Evolutionary conservation across 1,140 invertebrate species (phyloP), one percentile per base, ranked within the genome.

Genomic region (Eumaeus atala): DNA sequence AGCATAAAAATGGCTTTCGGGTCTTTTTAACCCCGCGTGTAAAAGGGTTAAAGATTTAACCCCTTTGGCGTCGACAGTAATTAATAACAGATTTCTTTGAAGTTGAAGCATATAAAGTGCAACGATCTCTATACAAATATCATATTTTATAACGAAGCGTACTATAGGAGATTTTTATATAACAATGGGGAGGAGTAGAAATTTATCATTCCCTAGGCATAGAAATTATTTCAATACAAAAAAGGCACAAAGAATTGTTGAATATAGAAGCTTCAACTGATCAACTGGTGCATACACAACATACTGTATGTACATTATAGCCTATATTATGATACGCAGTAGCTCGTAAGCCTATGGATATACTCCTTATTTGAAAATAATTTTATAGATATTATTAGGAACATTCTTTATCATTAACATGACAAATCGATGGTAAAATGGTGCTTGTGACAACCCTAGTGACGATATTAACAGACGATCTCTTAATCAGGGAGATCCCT

Each of bases 401-500:
- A n/a, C n/a, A n/a, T n/a, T n/a, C n/a, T n/a, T n/a, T n/a, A n/a
- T n/a, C n/a, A n/a, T n/a, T n/a, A n/a, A n/a, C n/a, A n/a, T n/a
- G n/a, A n/a, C n/a, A n/a, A n/a, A n/a, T n/a, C n/a, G n/a, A n/a
- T n/a, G n/a, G n/a, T 28, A 42, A 21, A 33, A 18, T 61, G 48
- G 11, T 73, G 72, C 14, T 69, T 67, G 68, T 72, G 52, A 53
- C 33, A 33, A 48, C 61, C 14, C 49, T 58, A 28, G 48, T n/a
- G n/a, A 44, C 28, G 54, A 62, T 67, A 74, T 72, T 77, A 78
- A 72, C 67, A 60, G 61, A 58, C 70, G 71, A 76, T 81, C 78
- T 73, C 75, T 79, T 79, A 77, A 77, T 81, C 78, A 78, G 71
- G 58, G 62, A 62, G n/a, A n/a, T n/a, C n/a, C n/a, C n/a, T 69